Evolutionary conservation across 2,113 vertebrate genomes (phyloP).

Genomic region (Ailurus styani): DNA sequence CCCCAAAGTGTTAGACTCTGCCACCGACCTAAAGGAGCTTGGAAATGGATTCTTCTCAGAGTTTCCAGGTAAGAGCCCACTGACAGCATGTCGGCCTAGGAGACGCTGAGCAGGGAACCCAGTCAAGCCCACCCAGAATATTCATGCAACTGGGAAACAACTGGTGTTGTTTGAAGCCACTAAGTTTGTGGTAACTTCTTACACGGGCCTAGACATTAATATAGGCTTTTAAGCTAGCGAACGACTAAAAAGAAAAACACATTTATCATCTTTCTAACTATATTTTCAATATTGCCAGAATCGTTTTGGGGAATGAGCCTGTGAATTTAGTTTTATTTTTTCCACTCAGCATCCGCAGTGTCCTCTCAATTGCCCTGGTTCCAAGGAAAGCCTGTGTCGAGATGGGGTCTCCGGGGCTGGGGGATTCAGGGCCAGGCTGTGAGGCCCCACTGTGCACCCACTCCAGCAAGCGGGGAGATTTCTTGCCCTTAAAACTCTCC

Average conservation of each 20-base stretch:
- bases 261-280: neutral
- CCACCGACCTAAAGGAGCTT: neutral
- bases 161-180: neutral
- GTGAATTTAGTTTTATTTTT: neutral
- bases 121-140: neutral
- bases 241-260: neutral
- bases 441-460: neutral
- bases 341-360: neutral
- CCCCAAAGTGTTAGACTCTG: neutral
- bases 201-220: neutral
- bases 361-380: neutral
- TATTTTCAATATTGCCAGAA: neutral
- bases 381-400: neutral
- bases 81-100: fast-evolving
- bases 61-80: neutral
- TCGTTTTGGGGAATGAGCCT: neutral
- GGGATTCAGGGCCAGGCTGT: neutral
- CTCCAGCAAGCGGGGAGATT: neutral
- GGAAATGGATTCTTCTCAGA: neutral
- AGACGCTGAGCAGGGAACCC: neutral
- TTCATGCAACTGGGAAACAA: neutral
- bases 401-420: neutral
- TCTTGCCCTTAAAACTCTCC: neutral
- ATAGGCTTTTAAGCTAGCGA: neutral
- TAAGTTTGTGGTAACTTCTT: neutral